phyloP scores from a whole-genome alignment of 2,888 invertebrate genomes.

The Nasonia oneida region DNA sequence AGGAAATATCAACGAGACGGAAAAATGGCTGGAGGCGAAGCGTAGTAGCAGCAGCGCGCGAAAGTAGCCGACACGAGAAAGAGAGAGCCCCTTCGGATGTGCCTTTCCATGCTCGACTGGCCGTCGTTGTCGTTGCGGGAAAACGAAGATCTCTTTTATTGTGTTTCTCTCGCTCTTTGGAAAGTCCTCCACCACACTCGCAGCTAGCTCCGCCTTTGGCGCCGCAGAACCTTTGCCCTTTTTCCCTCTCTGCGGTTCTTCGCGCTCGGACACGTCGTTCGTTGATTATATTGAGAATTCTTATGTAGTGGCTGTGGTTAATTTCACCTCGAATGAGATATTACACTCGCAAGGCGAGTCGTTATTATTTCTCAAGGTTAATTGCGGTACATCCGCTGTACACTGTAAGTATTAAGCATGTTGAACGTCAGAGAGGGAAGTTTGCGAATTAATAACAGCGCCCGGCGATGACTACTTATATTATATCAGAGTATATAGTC shows the following conservation, averaged over 20 bases:
- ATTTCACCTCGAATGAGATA: too few species aligned
- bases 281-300: too few species aligned
- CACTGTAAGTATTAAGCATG: too few species aligned
- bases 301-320: neutral
- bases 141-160: conserved; percentile 41
- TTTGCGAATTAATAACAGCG: neutral
- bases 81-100: conserved; percentile 34
- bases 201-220: conserved; percentile 72
- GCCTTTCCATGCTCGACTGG: conserved; percentile 53
- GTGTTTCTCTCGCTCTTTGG: neutral
- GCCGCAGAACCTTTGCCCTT: conserved; percentile 69
- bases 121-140: conserved; percentile 14
- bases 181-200: neutral
- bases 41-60: conserved; percentile 36
- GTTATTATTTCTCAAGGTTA: too few species aligned
- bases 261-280: conserved; percentile 16
- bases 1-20: conserved; percentile 35
- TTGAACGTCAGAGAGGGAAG: neutral
- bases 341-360: too few species aligned
- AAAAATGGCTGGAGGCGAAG: conserved; percentile 54
- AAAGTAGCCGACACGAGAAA: conserved; percentile 27
- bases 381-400: too few species aligned
- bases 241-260: conserved; percentile 19
- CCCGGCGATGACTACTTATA: neutral
- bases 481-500: neutral